Evolutionary conservation across 2,113 vertebrate species (phyloP).

Genomic region (Pedionomus torquatus): DNA sequence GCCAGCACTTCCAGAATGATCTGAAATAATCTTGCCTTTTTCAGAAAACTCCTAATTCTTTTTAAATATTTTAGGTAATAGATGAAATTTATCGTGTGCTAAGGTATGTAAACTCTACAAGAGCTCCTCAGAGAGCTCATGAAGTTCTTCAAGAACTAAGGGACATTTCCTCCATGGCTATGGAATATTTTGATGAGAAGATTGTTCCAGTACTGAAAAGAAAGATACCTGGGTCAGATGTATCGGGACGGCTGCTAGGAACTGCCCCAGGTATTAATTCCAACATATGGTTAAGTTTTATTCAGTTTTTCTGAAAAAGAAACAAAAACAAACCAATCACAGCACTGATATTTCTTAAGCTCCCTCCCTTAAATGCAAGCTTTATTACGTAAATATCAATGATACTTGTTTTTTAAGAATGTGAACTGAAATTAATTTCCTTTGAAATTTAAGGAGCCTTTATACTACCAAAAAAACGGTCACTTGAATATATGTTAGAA

Average conservation of each 20-base stretch:
- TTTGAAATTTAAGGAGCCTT: conserved; percentile 53
- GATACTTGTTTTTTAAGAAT: conserved; percentile 25
- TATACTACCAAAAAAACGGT: conserved; percentile 38
- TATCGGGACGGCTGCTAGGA: conserved; percentile 95
- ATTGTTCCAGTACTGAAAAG: conserved; percentile 98
- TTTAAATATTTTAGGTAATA: conserved; percentile 86
- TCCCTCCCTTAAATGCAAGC: not conserved
- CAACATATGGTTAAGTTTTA: not conserved
- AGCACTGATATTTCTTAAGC: not conserved
- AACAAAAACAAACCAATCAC: not conserved
- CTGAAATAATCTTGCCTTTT: conserved; percentile 47
- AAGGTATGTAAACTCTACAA: conserved; percentile 96
- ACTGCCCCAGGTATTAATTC: conserved; percentile 89
- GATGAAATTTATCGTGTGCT: conserved; percentile 98
- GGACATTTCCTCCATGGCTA: conserved; percentile 99
- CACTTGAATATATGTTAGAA: conserved; percentile 35
- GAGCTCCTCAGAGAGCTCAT: conserved; percentile 96
- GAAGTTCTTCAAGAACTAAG: conserved; percentile 97
- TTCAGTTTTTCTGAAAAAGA: not conserved
- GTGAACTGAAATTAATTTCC: conserved; percentile 19
- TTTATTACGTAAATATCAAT: conserved; percentile 12
- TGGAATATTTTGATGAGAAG: conserved; percentile 99
- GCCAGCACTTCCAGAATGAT: not conserved
- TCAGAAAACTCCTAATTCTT: conserved; percentile 51
- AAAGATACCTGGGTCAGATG: conserved; percentile 93